phyloP scores from a whole-genome alignment of 2,113 vertebrate genomes.

The pig (Sus scrofa) region T2T-Sscrofa CM000819.6:70923501-70924000 shows the following conservation, averaged over 20 bases:
- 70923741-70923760: neutral
- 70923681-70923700: neutral
- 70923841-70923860: slow-evolving; percentile 3
- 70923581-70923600: neutral
- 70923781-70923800: neutral
- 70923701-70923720: slow-evolving; percentile 25
- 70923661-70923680: neutral
- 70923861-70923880: neutral
- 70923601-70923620: neutral
- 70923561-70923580: neutral
- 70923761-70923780: neutral
- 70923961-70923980: neutral
- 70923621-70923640: neutral
- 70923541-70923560: neutral
- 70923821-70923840: neutral
- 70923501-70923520: neutral
- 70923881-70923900: neutral
- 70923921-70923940: slow-evolving; percentile 33
- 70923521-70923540: neutral
- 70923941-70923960: neutral
- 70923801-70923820: neutral
- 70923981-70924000: neutral
- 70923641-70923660: neutral
- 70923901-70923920: slow-evolving; percentile 7
- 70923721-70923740: slow-evolving; percentile 9